Evolutionary conservation across 2,888 invertebrate species (phyloP), one percentile per base, ranked within the genome.

Genomic region (Imbricaverruca yamaguchii): DNA sequence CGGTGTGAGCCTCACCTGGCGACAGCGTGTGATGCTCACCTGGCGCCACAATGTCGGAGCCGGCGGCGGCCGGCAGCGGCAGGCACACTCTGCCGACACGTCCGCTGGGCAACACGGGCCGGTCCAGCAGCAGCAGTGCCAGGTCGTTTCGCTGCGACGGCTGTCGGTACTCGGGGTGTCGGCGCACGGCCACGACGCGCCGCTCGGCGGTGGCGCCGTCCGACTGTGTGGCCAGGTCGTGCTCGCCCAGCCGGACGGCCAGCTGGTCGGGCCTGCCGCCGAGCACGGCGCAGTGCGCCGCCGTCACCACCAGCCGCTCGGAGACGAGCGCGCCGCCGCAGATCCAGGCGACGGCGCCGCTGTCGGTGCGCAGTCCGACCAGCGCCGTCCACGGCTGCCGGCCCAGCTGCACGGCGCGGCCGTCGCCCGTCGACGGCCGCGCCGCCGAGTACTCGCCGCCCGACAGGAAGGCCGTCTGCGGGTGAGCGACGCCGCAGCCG

Each of bases 201-300:
- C 15, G 53, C 55, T 74, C 74, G 53, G 21, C 18, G 21, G 90
- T 88, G 0, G 90, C 90, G 0, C 91, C 91, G 1, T 92, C 92
- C 15, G 89, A 88, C 3, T 91, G 91, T 0, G 89, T 87, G 9
- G 89, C 89, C 53, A 94, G 86, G 87, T 94, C 92, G 85, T 94
- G 90, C 85, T 95, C 95, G 0, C 95, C 95, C 0, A 95, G 86
- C 0, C 94, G 90, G 0, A 92, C 92, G 21, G 74, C 74, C 53
- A 74, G 53, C 9, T 2, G 55, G 53, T 21, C 21, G 10, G 53
- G 74, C 53, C 21, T 3, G 74, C 53, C 21, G 74, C 74, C 53
- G 10, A 55, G 53, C 55, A 55, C 53, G 55, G 55, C 74, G 74
- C 74, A 74, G 74, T 74, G 74, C 18, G 74, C 74, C 18, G 53